Percentiles rank a stretch among this genome's conserved stretches.
Evolutionary conservation across 1,140 invertebrate species (phyloP).

Genomic region (Frieseomelitta varia): DNA sequence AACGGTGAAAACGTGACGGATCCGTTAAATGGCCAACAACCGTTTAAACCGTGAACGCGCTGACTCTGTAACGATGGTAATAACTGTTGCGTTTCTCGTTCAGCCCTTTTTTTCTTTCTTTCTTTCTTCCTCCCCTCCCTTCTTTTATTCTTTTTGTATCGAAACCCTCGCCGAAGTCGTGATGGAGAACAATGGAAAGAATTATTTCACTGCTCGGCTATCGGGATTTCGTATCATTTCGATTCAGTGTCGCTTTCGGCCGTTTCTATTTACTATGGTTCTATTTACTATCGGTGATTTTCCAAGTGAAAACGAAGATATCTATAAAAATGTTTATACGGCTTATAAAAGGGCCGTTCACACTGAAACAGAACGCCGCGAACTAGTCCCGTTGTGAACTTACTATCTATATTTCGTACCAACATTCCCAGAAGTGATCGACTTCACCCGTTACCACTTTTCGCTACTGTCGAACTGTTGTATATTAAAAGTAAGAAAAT

Average conservation of each 20-base stretch:
- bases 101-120: background rate
- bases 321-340: too few species aligned
- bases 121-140: background rate
- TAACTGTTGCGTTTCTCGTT: conserved; percentile 8
- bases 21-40: conserved; percentile 30
- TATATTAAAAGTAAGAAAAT: background rate
- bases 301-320: background rate
- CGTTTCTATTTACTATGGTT: background rate
- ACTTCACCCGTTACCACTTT: too few species aligned
- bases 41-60: background rate
- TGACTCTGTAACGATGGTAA: conserved; percentile 16
- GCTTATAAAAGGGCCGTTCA: background rate
- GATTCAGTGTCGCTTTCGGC: background rate
- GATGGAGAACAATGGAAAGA: background rate
- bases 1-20: conserved; percentile 19
- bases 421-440: too few species aligned
- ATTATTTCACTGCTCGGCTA: background rate
- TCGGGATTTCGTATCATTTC: background rate
- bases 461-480: too few species aligned
- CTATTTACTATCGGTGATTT: too few species aligned
- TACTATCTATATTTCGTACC: too few species aligned
- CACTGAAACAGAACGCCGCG: background rate
- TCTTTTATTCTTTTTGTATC: background rate
- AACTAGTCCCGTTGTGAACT: background rate
- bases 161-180: background rate